These are phyloP conservation scores for Nymphalis c-album DNA, from an alignment of 2,888 invertebrate species.

Conservation along the genomic window DNA sequence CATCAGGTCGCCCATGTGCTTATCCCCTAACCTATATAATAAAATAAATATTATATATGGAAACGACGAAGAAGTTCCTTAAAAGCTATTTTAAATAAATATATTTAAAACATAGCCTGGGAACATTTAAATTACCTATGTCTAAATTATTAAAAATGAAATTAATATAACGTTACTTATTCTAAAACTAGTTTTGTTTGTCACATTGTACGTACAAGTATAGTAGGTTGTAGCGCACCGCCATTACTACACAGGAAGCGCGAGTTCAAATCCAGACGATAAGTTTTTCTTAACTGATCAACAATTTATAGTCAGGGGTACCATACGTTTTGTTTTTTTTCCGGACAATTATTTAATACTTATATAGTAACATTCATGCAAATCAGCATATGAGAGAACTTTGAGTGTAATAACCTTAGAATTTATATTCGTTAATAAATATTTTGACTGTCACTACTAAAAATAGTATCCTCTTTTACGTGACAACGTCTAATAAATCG, in stretches of 20 bases:
- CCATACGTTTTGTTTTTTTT: neutral
- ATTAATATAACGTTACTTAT: conserved; percentile 5
- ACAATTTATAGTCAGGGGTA: conserved; percentile 22
- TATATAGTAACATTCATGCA: neutral
- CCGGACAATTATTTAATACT: neutral
- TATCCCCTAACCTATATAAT: too few relatives aligned
- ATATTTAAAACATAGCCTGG: neutral
- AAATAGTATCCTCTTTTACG: too few relatives aligned
- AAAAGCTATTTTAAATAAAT: neutral
- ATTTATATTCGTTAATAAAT: neutral
- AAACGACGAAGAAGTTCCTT: too few relatives aligned
- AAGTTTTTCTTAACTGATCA: conserved; percentile 36
- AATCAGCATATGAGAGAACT: too few relatives aligned
- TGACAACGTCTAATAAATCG: too few relatives aligned
- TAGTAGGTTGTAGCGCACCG: conserved; percentile 15
- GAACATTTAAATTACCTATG: neutral
- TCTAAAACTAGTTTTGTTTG: conserved; percentile 3
- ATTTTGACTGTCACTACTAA: too few relatives aligned
- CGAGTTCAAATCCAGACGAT: conserved; percentile 32
- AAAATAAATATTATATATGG: too few relatives aligned
- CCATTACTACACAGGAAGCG: conserved; percentile 30
- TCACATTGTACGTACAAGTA: conserved; percentile 14
- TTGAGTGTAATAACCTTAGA: too few relatives aligned
- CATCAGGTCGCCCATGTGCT: too few relatives aligned
- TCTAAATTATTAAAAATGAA: conserved; percentile 4